Conservation (phyloP, 2,113 vertebrate species). For the Oryzias javanicus region DNA sequence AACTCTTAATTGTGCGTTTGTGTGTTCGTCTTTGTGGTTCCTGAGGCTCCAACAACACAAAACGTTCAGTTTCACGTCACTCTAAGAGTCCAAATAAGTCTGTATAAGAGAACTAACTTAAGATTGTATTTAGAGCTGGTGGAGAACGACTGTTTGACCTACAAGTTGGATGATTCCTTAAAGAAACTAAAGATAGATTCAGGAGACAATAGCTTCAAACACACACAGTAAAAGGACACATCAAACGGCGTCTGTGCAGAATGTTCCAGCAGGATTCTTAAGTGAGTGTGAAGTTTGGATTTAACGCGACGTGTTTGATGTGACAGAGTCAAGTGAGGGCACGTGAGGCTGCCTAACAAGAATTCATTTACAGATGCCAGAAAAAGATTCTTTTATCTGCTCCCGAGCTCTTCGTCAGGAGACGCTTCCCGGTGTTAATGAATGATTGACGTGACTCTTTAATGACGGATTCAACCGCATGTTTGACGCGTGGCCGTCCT, state of each 20-base stretch:
- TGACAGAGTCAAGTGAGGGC: slow-evolving; percentile 3
- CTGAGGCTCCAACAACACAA: no score
- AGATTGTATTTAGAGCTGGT: no score
- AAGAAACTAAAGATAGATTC: no score
- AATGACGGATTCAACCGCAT: slow-evolving; percentile 57
- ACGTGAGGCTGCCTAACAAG: slow-evolving; percentile 19
- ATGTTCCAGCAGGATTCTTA: neutral
- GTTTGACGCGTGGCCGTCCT: slow-evolving; percentile 17
- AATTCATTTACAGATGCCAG: slow-evolving; percentile 19
- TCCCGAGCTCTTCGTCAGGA: slow-evolving; percentile 25
- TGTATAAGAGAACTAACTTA: no score
- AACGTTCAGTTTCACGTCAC: no score
- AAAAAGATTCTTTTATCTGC: slow-evolving; percentile 51
- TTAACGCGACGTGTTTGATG: slow-evolving; percentile 7
- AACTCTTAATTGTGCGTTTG: no score
- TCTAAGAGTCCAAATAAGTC: no score
- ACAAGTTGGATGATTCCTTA: no score
- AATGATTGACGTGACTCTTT: slow-evolving; percentile 65
- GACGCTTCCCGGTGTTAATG: slow-evolving; percentile 40
- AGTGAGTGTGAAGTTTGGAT: neutral
- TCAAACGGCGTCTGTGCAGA: neutral
- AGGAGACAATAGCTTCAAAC: no score
- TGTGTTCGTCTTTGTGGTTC: no score
- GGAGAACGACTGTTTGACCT: no score
- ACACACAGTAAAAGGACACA: no score